Evolutionary conservation across 2,113 vertebrate genomes (phyloP).

Genomic region (Coreoperca whiteheadi): DNA sequence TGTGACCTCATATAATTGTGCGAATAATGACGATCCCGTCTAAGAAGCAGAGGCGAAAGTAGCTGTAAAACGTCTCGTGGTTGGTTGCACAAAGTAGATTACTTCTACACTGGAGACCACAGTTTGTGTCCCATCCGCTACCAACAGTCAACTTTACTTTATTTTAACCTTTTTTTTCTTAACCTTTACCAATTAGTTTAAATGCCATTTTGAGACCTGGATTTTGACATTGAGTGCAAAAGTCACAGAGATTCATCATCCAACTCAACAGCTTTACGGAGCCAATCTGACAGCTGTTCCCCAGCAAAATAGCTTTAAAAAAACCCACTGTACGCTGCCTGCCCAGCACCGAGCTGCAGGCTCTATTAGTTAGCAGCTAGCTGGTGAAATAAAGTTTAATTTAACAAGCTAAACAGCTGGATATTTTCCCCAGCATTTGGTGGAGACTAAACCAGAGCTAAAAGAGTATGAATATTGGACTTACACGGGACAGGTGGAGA

Average conservation of each 20-base stretch:
- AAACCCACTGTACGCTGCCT: background rate
- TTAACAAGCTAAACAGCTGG: background rate
- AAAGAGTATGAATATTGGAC: too few species aligned
- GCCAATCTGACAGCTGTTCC: background rate
- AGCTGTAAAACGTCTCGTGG: background rate
- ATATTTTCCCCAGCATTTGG: background rate
- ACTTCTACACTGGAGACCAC: background rate
- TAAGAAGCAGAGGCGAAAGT: background rate
- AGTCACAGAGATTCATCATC: background rate
- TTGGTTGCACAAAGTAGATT: background rate
- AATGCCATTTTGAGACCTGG: background rate
- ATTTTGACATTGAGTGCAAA: background rate
- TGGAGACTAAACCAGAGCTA: background rate
- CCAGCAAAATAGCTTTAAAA: background rate
- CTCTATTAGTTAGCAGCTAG: background rate
- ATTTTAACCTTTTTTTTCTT: background rate
- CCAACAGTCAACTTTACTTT: background rate
- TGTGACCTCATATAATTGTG: slow-evolving; percentile 6
- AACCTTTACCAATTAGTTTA: background rate
- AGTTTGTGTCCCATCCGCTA: background rate
- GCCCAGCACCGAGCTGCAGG: background rate
- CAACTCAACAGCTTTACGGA: background rate
- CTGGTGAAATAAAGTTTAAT: background rate
- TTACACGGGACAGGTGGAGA: too few species aligned
- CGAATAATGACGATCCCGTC: slow-evolving; percentile 24